Conservation (phyloP, 1,140 invertebrate species). For the Physella acuta region DNA sequence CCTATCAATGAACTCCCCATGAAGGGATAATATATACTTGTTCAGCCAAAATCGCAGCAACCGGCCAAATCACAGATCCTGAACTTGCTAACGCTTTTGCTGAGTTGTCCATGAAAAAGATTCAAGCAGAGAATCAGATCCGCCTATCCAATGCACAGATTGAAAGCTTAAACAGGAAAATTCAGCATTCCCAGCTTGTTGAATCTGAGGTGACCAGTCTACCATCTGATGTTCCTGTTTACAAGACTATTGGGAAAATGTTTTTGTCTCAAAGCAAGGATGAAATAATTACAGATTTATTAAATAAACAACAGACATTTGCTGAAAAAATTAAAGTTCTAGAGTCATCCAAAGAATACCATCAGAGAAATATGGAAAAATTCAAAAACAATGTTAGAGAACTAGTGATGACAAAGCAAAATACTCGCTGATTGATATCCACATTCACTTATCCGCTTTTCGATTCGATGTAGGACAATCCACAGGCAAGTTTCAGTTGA, state of each 20-base stretch:
- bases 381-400: constrained; percentile 25
- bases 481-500: no score
- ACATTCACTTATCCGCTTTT: no score
- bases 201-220: constrained; percentile 12
- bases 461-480: no score
- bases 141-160: constrained; percentile 20
- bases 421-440: constrained; percentile 13
- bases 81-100: constrained; percentile 21
- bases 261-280: constrained; percentile 11
- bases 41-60: constrained; percentile 9
- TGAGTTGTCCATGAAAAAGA: constrained; percentile 20
- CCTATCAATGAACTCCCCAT: no score
- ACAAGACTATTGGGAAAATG: constrained; percentile 19
- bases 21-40: no score
- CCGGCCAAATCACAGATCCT: constrained; percentile 14
- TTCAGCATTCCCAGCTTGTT: constrained; percentile 17
- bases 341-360: constrained; percentile 25
- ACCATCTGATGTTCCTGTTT: constrained; percentile 1
- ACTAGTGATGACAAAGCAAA: constrained; percentile 23
- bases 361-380: constrained; percentile 19
- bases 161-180: constrained; percentile 16
- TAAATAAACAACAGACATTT: constrained; percentile 11
- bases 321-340: constrained; percentile 18
- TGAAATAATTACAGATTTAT: neutral
- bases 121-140: constrained; percentile 19